Percentiles rank a stretch among this genome's conserved stretches.
Evolutionary conservation across 1,140 invertebrate genomes (phyloP).

Genomic region (Metopolophium dirhodum): DNA sequence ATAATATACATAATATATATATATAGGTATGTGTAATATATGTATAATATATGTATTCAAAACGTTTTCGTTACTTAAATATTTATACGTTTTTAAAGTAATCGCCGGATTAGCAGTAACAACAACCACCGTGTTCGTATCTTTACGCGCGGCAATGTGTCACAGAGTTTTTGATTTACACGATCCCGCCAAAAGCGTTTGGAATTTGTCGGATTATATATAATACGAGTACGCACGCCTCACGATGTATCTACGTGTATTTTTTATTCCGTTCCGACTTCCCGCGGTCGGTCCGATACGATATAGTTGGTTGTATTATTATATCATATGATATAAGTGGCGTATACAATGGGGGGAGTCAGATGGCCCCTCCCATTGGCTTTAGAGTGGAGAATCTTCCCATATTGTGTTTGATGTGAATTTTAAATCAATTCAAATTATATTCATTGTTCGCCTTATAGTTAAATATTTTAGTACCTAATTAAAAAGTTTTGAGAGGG

Average conservation of each 20-base stretch:
- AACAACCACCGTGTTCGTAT: constrained; percentile 37
- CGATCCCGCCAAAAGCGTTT: constrained; percentile 43
- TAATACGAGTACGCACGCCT: neutral
- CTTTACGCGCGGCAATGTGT: constrained; percentile 31
- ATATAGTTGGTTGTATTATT: neutral
- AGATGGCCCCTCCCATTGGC: too few relatives aligned
- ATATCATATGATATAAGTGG: too few relatives aligned
- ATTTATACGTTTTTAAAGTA: constrained; percentile 57
- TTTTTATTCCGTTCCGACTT: neutral
- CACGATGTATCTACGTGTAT: neutral
- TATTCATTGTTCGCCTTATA: too few relatives aligned
- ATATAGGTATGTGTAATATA: neutral
- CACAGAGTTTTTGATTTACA: constrained; percentile 44
- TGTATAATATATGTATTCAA: neutral
- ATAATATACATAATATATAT: too few relatives aligned
- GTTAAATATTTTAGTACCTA: too few relatives aligned
- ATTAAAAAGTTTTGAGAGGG: too few relatives aligned
- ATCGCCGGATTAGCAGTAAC: constrained; percentile 56
- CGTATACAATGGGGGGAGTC: too few relatives aligned
- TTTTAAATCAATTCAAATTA: too few relatives aligned
- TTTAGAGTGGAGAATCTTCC: too few relatives aligned
- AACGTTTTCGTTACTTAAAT: constrained; percentile 46
- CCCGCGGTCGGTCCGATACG: neutral
- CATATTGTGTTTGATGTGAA: too few relatives aligned
- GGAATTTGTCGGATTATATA: constrained; percentile 46